Base-by-base conservation (phyloP, 2,888 invertebrate species). In the Petrolisthes cinctipes region DNA sequence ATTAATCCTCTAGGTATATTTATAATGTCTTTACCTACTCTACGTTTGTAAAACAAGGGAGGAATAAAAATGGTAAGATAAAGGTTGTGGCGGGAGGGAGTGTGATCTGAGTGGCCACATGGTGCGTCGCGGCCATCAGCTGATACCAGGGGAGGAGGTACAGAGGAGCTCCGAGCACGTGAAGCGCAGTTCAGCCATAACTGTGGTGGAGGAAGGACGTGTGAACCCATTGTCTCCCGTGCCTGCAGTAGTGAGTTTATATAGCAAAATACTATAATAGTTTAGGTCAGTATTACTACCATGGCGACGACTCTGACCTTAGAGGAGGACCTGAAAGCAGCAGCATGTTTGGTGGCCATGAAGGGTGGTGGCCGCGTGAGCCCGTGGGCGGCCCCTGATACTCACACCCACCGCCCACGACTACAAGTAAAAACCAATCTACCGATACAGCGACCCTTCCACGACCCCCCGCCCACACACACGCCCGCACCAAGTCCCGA, bases 401-500 rank as follows among this genome's bases (percentile, higher is more conserved):
- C 86, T 79, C 56, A 83, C 83, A 83, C 56, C 20, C 86, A 86
- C 78, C 86, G 86, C 86, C 86, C 86, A 86, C 86, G 86, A 37
- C 83, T 86, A 79, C 86, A 86, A 71, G 82, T 86, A 71, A 86
- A 86, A 80, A 86, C 86, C 23, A 54, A 86, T 71, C 75, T 83
- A 73, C 83, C 83, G 54, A 54, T 86, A 76, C 86, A 86, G 73
- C 76, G 76, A 23, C 66, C 86, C 51, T 86, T 79, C 83, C 83
- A 83, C 23, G 86, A 83, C 79, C 86, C 79, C 78, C 86, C 86
- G 51, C 86, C 86, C 54, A 89, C 89, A 53, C 89, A 89, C 79
- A 89, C 89, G 14, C 89, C 89, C 17, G 89, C 89, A 11, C 78
- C 86, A 9, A 89, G 89, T 81, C 89, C 89, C 14, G 89, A 89